Evolutionary conservation across 2,888 invertebrate genomes (phyloP), one percentile per base, ranked within the genome.

Genomic region (Trissoscelio sp.): DNA sequence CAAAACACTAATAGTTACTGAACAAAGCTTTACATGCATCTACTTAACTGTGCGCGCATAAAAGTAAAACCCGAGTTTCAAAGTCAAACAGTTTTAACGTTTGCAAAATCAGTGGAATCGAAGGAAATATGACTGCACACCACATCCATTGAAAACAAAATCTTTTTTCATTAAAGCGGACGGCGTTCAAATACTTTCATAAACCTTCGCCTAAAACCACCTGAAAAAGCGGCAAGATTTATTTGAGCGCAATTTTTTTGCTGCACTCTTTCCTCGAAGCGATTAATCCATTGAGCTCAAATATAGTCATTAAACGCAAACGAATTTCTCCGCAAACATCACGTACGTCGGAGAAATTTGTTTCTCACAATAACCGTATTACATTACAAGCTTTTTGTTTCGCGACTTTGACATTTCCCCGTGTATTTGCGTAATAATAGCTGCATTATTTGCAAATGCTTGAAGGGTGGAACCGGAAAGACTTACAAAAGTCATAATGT

Each of bases 391-490:
- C 22, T 34, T 51, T 39, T 48, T 48, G 51, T 48, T 24, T 34
- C 11, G 24, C 16, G 12, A 9, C 39, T 55, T 42, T n/a, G 28
- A 39, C 6, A 28, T 28, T 16, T 24, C 60, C 7, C 11, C 55
- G 16, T 9, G 44, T 7, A 18, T 44, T 18, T 44, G 44, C 44
- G 44, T 44, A 44, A 42, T 51, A 60, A 39, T 28, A 14, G 58
- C 14, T 12, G 42, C 64, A 51, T 64, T 44, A 44, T 44, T 44
- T 20, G 44, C 20, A n/a, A 18, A 11, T 14, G 34, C 11, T 3
- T 11, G 20, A 48, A 55, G n/a, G 37, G 55, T 14, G 9, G 31
- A 22, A 6, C 28, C 12, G 81, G 53, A 75, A 81, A 24, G 9
- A 53, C 57, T 11, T 18, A 58, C 4, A 14, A 4, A n/a, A n/a